Evolutionary conservation across 1,140 invertebrate genomes (phyloP), one percentile per base, ranked within the genome.

Genomic region (Pollicipes pollicipes): DNA sequence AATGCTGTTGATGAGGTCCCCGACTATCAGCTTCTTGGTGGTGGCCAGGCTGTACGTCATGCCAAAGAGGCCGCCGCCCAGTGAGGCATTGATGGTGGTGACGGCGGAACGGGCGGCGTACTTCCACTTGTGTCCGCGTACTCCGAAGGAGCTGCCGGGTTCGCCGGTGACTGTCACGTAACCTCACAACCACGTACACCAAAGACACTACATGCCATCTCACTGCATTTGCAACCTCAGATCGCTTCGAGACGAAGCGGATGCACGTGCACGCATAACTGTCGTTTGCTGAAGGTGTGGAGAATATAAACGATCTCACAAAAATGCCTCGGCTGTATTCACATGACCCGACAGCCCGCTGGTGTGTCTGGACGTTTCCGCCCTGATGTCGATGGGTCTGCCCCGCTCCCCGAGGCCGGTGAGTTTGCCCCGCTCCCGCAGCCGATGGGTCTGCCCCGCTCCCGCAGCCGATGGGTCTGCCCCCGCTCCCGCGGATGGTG

Each of bases 81-180:
- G 91, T 0, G 91, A 93, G 0, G 87, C 86, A 80, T 94, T 85
- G 83, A 95, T 88, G 0, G 93, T 95, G 78, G 90, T 89, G 0
- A 94, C 90, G 0, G 91, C 91, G 0, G 92, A 91, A 74, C 89
- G 83, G 0, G 90, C 91, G 0, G 92, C 91, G 78, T 92, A 93
- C 77, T 91, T 84, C 90, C 90, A 93, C 79, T 88, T 88, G 26
- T 84, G 83, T 3, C 86, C 86, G 66, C 83, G 85, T 28, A 89
- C 83, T 78, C 88, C 81, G 74, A 83, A 83, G 30, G 82, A 82
- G 37, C 82, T 82, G 72, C n/a, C n/a, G n/a, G n/a, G n/a, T n/a
- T n/a, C n/a, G n/a, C n/a, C n/a, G n/a, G n/a, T n/a, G 21, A n/a
- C n/a, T n/a, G n/a, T n/a, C n/a, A n/a, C n/a, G n/a, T n/a, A 68